Evolutionary conservation across 2,797 vertebrate genomes (phyloP).

Genomic region (Lepidocolaptes lacrymiger): DNA sequence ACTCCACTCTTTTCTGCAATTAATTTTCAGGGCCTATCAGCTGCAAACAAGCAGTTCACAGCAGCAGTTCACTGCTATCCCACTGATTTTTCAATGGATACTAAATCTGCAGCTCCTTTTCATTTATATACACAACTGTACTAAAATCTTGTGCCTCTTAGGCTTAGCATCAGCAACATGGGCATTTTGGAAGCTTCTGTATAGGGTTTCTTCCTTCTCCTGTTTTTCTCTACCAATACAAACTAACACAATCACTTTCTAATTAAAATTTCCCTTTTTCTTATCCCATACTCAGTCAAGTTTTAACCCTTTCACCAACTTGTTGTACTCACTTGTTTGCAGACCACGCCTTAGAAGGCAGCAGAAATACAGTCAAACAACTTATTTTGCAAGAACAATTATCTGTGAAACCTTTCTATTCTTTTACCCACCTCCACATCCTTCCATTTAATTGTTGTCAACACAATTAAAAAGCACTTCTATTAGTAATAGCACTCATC

Average conservation of each 20-base stretch:
- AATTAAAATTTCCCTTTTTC: background rate
- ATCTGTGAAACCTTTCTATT: background rate
- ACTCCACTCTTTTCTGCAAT: background rate
- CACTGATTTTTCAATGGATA: background rate
- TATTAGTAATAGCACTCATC: background rate
- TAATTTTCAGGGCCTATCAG: background rate
- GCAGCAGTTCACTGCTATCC: background rate
- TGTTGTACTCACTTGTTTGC: background rate
- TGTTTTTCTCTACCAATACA: background rate
- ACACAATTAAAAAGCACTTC: background rate
- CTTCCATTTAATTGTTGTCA: background rate
- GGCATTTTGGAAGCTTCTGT: background rate
- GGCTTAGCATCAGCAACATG: background rate
- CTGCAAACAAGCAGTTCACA: background rate
- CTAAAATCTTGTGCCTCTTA: background rate
- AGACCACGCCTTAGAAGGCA: background rate
- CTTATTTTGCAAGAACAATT: background rate
- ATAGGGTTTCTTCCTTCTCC: background rate
- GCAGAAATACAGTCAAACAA: background rate
- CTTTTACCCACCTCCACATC: background rate
- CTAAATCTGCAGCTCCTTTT: background rate
- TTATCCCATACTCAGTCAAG: background rate
- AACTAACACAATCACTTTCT: background rate
- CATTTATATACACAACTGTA: background rate
- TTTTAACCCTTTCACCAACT: background rate